Base-by-base conservation (phyloP, 2,113 vertebrate genomes). In the Oncorhynchus kisutch region DNA sequence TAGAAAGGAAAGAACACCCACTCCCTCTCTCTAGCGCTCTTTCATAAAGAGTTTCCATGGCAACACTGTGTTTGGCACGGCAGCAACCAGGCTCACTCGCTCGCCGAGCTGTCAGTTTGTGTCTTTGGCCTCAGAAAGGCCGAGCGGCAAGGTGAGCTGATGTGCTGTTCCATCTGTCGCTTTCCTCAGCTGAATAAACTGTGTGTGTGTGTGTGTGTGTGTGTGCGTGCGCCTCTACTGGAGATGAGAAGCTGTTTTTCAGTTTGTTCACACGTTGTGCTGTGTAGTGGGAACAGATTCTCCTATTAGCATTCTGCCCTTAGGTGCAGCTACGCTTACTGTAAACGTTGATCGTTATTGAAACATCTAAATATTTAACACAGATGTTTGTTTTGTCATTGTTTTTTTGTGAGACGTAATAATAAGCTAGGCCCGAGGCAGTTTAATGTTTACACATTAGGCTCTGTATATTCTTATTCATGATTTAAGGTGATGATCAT, bases 1-100 rank as follows among this genome's bases (percentile, higher is more conserved):
- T n/a, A 48, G 45, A 22, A 16, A 45, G 18, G 51, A n/a, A 45
- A 13, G 67, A 14, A 85, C 85, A 76, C 89, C 87, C 81, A 87
- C 89, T 72, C 73, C 76, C 66, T 88, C 77, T 82, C 71, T 75
- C 64, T 39, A 45, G 39, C 71, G 20, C 51, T 72, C 85, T 82
- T 86, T 84, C 62, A 71, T 76, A 84, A 88, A 89, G 85, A 76
- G 90, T 93, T 92, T 85, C 91, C 81, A 88, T 87, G 87, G 88
- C 18, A 84, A 92, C 82, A 0, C 12, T 22, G 71, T 8, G 67
- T 82, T 87, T 81, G 77, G 77, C 20, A 24, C 72, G 51, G 1
- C 14, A 45, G 73, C 72, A 72, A 72, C 54, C 62, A 57, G 57
- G 73, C 16, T 29, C 34, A 8, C 48, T 45, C 25, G 59, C 48